Evolutionary conservation across 1,140 invertebrate genomes (phyloP).

Genomic region (Papilio machaon): DNA sequence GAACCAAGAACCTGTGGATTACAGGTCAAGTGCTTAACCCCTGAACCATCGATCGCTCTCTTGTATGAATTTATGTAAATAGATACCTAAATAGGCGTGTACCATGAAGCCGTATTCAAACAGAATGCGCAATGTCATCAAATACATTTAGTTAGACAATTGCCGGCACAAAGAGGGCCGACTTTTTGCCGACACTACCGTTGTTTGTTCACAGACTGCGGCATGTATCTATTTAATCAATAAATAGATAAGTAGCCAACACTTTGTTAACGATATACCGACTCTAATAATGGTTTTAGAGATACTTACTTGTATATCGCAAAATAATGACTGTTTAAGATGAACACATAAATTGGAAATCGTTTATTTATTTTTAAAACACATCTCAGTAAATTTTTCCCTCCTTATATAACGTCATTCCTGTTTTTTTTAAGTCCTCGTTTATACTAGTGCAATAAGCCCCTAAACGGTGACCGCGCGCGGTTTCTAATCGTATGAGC

Average conservation of each 20-base stretch:
- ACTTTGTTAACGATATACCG: conserved; percentile 73
- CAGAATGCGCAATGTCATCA: conserved; percentile 60
- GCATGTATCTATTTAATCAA: conserved; percentile 62
- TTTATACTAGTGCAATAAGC: no score
- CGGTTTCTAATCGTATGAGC: no score
- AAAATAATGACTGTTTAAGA: background rate
- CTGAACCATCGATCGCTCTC: no score
- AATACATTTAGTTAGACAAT: conserved; percentile 58
- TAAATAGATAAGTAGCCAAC: conserved; percentile 73
- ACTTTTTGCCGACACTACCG: conserved; percentile 56
- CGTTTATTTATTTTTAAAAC: no score
- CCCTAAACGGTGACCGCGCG: no score
- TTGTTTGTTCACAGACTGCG: conserved; percentile 60
- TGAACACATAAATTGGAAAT: no score
- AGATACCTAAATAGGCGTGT: conserved; percentile 48
- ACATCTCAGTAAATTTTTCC: no score
- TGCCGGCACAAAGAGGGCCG: conserved; percentile 54
- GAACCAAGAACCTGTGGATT: no score
- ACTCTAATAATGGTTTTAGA: conserved; percentile 40
- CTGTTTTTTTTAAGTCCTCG: no score
- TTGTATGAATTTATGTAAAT: background rate
- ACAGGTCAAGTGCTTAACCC: no score
- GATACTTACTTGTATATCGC: conserved; percentile 18
- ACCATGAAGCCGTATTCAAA: conserved; percentile 45
- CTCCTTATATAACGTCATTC: no score